Conservation (phyloP, 1,140 invertebrate genomes). For the Microvelia longipes region DNA sequence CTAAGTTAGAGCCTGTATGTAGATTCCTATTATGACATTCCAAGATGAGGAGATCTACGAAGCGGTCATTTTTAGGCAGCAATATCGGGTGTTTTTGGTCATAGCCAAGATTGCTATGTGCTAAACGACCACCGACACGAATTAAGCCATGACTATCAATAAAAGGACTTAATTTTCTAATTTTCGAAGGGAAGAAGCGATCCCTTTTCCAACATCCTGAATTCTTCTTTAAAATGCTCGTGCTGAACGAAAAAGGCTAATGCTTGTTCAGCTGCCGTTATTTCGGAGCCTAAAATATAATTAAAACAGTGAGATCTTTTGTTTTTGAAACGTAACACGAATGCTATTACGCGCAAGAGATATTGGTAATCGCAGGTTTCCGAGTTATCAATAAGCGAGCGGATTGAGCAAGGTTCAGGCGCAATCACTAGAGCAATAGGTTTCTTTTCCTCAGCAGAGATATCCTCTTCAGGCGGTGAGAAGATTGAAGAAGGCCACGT, state of each 20-base stretch:
- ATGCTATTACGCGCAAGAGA: neutral
- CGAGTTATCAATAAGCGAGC: neutral
- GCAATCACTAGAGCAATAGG: neutral
- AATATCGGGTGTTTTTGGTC: neutral
- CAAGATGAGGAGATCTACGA: neutral
- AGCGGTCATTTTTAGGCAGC: neutral
- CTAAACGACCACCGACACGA: neutral
- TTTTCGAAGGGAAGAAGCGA: neutral
- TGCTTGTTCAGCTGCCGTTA: neutral
- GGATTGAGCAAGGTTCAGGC: neutral
- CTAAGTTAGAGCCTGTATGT: neutral
- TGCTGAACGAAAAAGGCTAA: neutral
- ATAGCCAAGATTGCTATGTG: neutral
- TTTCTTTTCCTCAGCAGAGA: neutral
- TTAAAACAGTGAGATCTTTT: neutral
- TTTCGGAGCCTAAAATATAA: neutral
- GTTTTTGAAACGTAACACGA: neutral
- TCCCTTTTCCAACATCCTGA: neutral
- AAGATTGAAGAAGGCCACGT: neutral
- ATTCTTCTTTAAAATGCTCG: neutral
- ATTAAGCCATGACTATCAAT: neutral
- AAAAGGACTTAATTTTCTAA: neutral
- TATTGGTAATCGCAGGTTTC: neutral
- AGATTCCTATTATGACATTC: neutral
- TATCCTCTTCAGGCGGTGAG: neutral